Conservation (phyloP, 2,797 vertebrate genomes). For the Rhabdomys pumilio region DNA sequence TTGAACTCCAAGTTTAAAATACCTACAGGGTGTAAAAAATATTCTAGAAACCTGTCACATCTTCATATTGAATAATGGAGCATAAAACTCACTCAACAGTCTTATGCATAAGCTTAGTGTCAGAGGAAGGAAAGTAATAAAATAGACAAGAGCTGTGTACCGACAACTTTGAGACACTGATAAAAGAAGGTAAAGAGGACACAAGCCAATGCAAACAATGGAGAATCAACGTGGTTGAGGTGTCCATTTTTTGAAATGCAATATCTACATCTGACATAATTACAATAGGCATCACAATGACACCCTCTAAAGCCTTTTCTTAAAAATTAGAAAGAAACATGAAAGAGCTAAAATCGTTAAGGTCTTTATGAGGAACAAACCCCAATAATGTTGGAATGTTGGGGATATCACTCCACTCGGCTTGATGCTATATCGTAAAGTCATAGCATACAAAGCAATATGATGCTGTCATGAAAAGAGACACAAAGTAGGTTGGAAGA, state of each 20-base stretch:
- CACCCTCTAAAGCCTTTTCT: not conserved
- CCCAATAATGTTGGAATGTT: not conserved
- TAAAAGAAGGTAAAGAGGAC: not conserved
- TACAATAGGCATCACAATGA: not conserved
- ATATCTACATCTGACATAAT: not conserved
- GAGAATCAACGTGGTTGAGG: not conserved
- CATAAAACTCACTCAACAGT: slow-evolving; percentile 40
- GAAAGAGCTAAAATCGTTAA: not conserved
- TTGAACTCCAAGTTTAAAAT: slow-evolving; percentile 64
- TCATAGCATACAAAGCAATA: not conserved
- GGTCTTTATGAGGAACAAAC: not conserved
- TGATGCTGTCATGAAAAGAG: not conserved
- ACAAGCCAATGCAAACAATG: not conserved
- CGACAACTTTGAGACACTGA: not conserved
- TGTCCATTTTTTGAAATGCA: not conserved
- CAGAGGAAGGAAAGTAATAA: slow-evolving; percentile 9
- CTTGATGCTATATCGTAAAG: not conserved
- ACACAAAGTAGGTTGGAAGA: not conserved
- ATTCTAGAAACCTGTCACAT: slow-evolving; percentile 65
- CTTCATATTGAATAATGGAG: slow-evolving; percentile 53
- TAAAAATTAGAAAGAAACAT: not conserved
- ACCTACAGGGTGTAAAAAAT: slow-evolving; percentile 24
- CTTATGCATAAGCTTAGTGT: slow-evolving; percentile 2
- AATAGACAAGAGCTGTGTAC: not conserved
- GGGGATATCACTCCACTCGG: not conserved